These are phyloP conservation scores for Chironomus tentans DNA, from an alignment of 2,888 invertebrate species.

Conservation along the genomic window DNA sequence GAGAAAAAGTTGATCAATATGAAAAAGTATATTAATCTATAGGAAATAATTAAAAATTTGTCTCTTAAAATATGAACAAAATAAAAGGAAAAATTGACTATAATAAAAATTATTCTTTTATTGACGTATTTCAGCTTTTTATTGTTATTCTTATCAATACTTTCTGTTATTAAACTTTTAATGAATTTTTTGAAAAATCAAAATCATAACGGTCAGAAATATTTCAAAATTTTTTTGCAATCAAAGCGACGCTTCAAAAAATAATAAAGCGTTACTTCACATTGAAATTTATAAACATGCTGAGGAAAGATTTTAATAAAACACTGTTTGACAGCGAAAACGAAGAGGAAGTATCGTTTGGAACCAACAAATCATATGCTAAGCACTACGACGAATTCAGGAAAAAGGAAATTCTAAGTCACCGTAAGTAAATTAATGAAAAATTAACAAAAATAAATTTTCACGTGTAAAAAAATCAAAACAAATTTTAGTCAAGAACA, in stretches of 20 bases:
- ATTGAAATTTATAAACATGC: not conserved
- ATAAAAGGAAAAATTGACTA: not conserved
- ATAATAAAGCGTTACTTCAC: no score
- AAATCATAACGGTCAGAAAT: not conserved
- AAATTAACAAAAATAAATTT: not conserved
- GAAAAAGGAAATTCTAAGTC: conserved; percentile 76
- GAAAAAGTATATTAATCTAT: not conserved
- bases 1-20: not conserved
- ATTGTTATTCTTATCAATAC: not conserved
- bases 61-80: not conserved
- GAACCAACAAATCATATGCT: conserved; percentile 72
- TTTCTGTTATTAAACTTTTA: not conserved
- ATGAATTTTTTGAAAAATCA: not conserved
- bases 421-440: conserved; percentile 48
- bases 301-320: not conserved
- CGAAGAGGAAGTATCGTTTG: conserved; percentile 49
- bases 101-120: not conserved
- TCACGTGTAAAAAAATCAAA: no score
- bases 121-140: not conserved
- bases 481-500: conserved; percentile 35
- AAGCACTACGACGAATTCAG: conserved; percentile 75
- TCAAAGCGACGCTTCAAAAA: not conserved
- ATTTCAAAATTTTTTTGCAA: not conserved
- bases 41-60: not conserved
- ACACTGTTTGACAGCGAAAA: conserved; percentile 2